Conservation (phyloP, 1,140 invertebrate genomes). For the Monochamus saltuarius region DNA sequence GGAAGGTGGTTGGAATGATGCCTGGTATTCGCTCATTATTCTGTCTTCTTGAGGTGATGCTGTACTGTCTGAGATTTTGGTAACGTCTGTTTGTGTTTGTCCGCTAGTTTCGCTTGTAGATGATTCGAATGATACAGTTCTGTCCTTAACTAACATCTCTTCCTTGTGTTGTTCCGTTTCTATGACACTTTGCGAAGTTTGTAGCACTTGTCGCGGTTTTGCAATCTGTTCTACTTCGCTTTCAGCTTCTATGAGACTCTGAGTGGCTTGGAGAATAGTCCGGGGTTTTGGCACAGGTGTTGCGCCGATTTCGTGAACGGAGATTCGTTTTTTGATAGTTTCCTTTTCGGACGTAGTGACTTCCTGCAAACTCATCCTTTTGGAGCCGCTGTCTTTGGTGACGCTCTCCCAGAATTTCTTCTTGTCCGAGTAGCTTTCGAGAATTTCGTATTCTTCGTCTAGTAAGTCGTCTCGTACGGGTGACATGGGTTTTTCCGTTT, state of each 20-base stretch:
- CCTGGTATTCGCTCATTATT: slow-evolving; percentile 45
- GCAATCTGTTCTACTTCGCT: not conserved
- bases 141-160: slow-evolving; percentile 17
- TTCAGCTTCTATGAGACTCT: slow-evolving; percentile 29
- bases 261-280: slow-evolving; percentile 33
- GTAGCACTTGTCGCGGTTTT: not conserved
- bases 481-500: slow-evolving; percentile 40
- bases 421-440: slow-evolving; percentile 51
- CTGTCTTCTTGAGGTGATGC: slow-evolving; percentile 23
- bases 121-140: slow-evolving; percentile 23
- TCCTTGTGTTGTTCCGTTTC: slow-evolving; percentile 12
- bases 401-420: slow-evolving; percentile 57
- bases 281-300: slow-evolving; percentile 53
- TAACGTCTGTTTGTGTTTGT: slow-evolving; percentile 28
- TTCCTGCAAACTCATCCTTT: slow-evolving; percentile 43
- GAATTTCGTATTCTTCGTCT: slow-evolving; percentile 35
- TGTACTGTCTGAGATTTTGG: slow-evolving; percentile 31
- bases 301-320: slow-evolving; percentile 41
- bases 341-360: slow-evolving; percentile 32
- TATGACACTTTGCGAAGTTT: not conserved
- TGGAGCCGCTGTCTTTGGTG: slow-evolving; percentile 36
- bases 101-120: slow-evolving; percentile 22
- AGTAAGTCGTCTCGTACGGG: slow-evolving; percentile 45
- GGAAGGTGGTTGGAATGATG: slow-evolving; percentile 42
- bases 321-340: slow-evolving; percentile 39